These are phyloP conservation scores for Pyralis farinalis DNA, from an alignment of 2,888 invertebrate genomes.

Conservation along the genomic window DNA sequence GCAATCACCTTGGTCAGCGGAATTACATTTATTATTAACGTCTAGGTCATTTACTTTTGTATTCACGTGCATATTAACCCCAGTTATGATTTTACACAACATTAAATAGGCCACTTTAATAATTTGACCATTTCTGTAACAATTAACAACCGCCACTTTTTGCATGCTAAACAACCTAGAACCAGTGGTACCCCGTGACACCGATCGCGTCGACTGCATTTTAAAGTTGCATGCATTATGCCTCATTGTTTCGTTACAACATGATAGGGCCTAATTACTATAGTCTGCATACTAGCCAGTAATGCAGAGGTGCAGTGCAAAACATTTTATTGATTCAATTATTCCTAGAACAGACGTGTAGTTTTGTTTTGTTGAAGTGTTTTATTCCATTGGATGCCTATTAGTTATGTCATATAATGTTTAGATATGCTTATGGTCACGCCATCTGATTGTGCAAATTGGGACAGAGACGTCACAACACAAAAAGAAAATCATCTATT, in stretches of 20 bases:
- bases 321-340: neutral
- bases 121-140: constrained; percentile 31
- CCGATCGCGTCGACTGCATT: constrained; percentile 49
- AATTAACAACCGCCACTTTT: constrained; percentile 25
- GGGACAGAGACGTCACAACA: too few relatives aligned
- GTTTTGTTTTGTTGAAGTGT: too few relatives aligned
- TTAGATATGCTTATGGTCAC: too few relatives aligned
- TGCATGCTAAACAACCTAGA: constrained; percentile 6
- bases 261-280: constrained; percentile 68
- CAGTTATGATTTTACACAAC: constrained; percentile 21
- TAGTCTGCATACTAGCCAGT: constrained; percentile 24
- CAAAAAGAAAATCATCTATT: neutral
- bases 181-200: constrained; percentile 41
- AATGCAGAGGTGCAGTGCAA: neutral
- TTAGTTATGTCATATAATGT: too few relatives aligned
- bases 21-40: constrained; percentile 12
- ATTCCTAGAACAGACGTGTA: neutral
- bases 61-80: neutral
- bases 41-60: constrained; percentile 7
- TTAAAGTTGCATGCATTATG: constrained; percentile 53
- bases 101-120: constrained; percentile 18
- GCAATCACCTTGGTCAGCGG: constrained; percentile 22
- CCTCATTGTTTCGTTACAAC: constrained; percentile 68
- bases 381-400: too few relatives aligned
- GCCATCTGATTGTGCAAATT: too few relatives aligned